Evolutionary conservation across 2,797 vertebrate genomes (phyloP), one percentile per base, ranked within the genome.

Genomic region (Cephalopachus bancanus): DNA sequence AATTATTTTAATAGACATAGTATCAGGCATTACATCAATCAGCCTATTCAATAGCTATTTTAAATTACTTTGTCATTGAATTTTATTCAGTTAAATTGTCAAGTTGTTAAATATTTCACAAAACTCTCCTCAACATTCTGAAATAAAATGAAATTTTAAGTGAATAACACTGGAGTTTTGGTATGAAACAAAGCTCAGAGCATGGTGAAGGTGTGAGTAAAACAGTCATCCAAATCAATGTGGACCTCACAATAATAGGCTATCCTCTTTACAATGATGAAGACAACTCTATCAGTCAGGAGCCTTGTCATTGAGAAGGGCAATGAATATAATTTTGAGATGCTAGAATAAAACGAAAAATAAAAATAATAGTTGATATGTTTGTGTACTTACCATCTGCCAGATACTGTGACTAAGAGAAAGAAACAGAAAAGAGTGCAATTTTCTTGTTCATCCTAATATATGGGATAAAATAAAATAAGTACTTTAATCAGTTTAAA

Each of bases 1-100:
- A 97, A 88, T 93, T 97, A 89, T 91, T 98, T 96, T 96, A 89
- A 96, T 37, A 92, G 51, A 57, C 30, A 16, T 16, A 67, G 5
- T 22, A 95, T 78, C 19, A 85, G 33, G 74, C 37, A 91, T 93
- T 81, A 67, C 7, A 85, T 67, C 28, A 60, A 10, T 80, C 20
- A 80, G 20, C 51, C 24, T 59, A 51, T 83, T 28, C 20, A 60
- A 62, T 49, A 62, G 10, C n/a, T 88, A 33, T 89, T 91, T 78
- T 67, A 95, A 89, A 74, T 86, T 51, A 65, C 24, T 81, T 89
- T 65, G 3, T 3, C 2, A 16, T 20, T 93, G 4, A 3, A 10
- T 89, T 91, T 72, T 83, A 62, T 19, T 83, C 28, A 79, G 10
- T 91, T 75, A 75, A 65, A 62, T 59, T 57, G 1, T 49, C 11